Evolutionary conservation across 2,797 vertebrate species (phyloP).

Genomic region (Enteromius viviparus): DNA sequence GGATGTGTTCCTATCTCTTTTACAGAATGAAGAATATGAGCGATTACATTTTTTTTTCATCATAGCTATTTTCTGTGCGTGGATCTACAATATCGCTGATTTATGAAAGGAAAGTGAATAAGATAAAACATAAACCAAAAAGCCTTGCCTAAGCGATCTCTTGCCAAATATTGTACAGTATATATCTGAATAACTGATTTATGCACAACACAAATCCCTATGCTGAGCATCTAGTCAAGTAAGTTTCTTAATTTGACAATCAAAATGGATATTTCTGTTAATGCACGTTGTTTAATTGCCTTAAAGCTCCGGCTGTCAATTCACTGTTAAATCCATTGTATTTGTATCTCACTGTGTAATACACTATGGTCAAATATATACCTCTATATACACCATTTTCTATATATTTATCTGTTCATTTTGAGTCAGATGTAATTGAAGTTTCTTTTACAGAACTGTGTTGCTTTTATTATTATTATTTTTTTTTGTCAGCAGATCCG

Average conservation of each 20-base stretch:
- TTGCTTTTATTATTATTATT: neutral
- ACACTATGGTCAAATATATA: constrained; percentile 50
- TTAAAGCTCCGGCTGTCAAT: constrained; percentile 50
- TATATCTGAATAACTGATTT: neutral
- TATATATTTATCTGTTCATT: constrained; percentile 17
- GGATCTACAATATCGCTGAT: constrained; percentile 4
- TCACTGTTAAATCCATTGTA: constrained; percentile 38
- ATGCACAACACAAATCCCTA: neutral
- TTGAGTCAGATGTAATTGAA: neutral
- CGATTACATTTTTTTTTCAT: neutral
- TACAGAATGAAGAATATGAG: neutral
- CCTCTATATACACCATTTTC: constrained; percentile 34
- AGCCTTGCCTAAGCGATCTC: neutral
- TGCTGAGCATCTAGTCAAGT: neutral
- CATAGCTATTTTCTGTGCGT: neutral
- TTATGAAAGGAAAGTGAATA: neutral
- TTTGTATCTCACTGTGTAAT: constrained; percentile 45
- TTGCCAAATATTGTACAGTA: constrained; percentile 15
- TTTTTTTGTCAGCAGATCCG: neutral
- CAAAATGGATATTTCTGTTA: constrained; percentile 12
- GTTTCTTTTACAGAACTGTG: neutral
- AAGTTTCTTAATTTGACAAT: constrained; percentile 38
- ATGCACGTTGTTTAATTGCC: constrained; percentile 35
- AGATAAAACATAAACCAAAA: neutral
- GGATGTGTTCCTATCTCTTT: neutral